Evolutionary conservation across 2,797 vertebrate species (phyloP), one percentile per base, ranked within the genome.

Genomic region (Parotocinclus haroldoi): DNA sequence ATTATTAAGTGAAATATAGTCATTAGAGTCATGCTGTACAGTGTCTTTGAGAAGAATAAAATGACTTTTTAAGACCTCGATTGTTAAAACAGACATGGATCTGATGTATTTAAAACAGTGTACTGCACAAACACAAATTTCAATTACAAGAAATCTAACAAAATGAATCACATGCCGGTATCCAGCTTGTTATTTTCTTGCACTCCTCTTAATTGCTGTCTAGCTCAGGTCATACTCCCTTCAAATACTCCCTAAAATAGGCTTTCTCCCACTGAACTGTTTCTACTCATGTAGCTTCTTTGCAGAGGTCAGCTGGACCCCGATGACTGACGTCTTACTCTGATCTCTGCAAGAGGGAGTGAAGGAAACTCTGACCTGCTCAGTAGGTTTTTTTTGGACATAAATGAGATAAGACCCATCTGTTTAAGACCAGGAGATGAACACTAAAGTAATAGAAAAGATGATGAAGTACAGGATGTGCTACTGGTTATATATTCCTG

Each of bases 321-420:
- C n/a, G n/a, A n/a, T n/a, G 9, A 10, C 44, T 55, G 59, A 74
- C 51, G 49, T 59, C 40, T 36, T 48, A 10, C 58, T 58, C 60
- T 66, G 73, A 62, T 71, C 68, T 74, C 66, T 49, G 55, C 57
- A 38, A 54, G 10, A 66, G 63, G 71, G 66, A 78, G 66, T 59
- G 69, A 52, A 74, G 60, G 76, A 80, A 78, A 70, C 72, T 60
- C 70, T 61, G 62, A 64, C 55, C 55, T 54, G 63, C 68, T 61
- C 38, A 19, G 27, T 11, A 40, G 59, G 1, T 3, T 50, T 42
- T 44, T 57, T 61, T 11, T 10, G 18, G 27, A 63, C 45, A 68
- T 74, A 51, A 73, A 42, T 1, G 11, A 73, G 63, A 76, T 68
- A 75, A 72, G 70, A 59, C 5, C 62, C 50, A 42, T 19, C 62